Conservation (phyloP, 2,888 invertebrate species). For the Tetanocera ferruginea region DNA sequence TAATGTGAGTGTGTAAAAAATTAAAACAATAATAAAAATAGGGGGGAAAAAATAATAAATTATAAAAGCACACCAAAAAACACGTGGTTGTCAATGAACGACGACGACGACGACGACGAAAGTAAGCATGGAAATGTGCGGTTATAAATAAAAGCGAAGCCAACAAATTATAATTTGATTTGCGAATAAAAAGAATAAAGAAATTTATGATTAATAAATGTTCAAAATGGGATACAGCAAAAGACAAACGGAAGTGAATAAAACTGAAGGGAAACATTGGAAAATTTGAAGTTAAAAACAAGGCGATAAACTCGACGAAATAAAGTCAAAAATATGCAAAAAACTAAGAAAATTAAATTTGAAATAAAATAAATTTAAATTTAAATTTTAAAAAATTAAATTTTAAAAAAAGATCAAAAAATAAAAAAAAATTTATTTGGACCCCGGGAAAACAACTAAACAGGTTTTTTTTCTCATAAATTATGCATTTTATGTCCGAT, state of each 20-base stretch:
- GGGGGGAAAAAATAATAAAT: neutral
- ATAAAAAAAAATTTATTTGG: no score
- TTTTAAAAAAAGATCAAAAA: no score
- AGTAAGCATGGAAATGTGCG: neutral
- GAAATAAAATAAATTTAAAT: no score
- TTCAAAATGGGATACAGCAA: neutral
- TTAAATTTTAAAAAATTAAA: no score
- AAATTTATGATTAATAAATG: neutral
- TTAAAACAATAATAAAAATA: neutral
- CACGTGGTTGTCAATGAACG: neutral
- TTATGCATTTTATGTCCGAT: no score
- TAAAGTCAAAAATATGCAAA: neutral
- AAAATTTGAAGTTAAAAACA: neutral
- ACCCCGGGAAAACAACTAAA: no score
- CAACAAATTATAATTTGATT: neutral
- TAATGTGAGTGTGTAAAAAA: neutral
- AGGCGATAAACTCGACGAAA: neutral
- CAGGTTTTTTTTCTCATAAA: no score
- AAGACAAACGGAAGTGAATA: neutral
- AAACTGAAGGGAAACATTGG: neutral
- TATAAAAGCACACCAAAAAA: neutral
- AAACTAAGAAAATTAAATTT: no score
- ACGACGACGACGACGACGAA: neutral
- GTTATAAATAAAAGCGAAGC: neutral
- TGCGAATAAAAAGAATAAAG: neutral